These are phyloP conservation scores for Microplitis mediator DNA, from an alignment of 1,140 invertebrate genomes.

Conservation along the genomic window DNA sequence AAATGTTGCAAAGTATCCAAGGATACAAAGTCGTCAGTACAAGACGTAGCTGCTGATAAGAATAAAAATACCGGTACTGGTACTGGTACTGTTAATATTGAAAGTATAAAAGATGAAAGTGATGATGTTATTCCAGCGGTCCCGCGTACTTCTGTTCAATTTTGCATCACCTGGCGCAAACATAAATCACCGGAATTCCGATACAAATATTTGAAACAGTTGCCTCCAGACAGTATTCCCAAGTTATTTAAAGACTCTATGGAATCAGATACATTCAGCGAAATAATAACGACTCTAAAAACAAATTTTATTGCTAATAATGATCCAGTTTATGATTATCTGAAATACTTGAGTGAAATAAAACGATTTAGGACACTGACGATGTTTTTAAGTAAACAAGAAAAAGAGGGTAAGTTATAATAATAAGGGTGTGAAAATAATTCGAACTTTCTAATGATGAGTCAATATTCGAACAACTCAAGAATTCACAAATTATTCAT, in stretches of 20 bases:
- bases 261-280: conserved; percentile 65
- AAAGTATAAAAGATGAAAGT: conserved; percentile 24
- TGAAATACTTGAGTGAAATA: conserved; percentile 53
- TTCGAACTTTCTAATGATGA: too few relatives aligned
- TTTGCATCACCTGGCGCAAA: conserved; percentile 64
- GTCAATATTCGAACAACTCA: not conserved
- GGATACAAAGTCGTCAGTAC: not conserved
- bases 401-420: conserved; percentile 56
- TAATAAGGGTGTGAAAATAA: not conserved
- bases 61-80: not conserved
- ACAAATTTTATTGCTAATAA: conserved; percentile 51
- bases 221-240: conserved; percentile 61
- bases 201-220: conserved; percentile 62
- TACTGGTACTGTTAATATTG: conserved; percentile 16
- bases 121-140: conserved; percentile 33
- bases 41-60: conserved; percentile 36
- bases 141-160: conserved; percentile 67
- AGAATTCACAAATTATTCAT: not conserved
- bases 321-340: conserved; percentile 47
- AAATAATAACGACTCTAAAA: conserved; percentile 61
- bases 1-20: conserved; percentile 24
- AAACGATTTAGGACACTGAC: conserved; percentile 58
- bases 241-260: conserved; percentile 67
- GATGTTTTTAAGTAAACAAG: conserved; percentile 55
- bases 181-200: conserved; percentile 45